Evolutionary conservation across 2,113 vertebrate species (phyloP).

Genomic region (Myrmecobius fasciatus): DNA sequence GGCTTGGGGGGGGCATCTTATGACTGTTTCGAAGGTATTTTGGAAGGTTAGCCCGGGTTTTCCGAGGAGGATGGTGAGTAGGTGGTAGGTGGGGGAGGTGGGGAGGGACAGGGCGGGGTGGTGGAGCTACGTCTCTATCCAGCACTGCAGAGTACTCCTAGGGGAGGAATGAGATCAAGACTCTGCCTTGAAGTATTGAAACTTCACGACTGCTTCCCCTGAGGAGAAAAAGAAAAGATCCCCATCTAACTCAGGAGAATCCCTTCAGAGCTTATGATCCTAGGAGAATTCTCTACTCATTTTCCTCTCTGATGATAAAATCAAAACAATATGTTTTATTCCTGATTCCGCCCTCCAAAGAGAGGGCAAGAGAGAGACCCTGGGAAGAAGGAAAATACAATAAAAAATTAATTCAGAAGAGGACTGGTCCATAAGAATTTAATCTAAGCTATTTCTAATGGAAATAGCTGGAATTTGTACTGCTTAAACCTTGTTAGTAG

Average conservation of each 20-base stretch:
- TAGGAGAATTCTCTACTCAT: background rate
- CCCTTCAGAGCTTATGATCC: constrained; percentile 8
- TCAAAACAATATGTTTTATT: background rate
- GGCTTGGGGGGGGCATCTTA: constrained; percentile 46
- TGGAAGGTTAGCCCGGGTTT: constrained; percentile 64
- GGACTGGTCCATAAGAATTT: background rate
- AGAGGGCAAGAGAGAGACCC: background rate
- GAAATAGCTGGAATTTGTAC: constrained; percentile 50
- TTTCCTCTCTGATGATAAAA: background rate
- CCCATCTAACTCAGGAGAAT: constrained; percentile 44
- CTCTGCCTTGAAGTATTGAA: constrained; percentile 69
- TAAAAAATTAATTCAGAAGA: background rate
- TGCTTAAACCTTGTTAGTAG: constrained; percentile 42
- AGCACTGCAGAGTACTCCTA: constrained; percentile 69
- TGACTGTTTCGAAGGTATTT: constrained; percentile 74
- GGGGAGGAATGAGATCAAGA: constrained; percentile 68
- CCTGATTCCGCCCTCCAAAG: background rate
- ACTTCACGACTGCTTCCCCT: constrained; percentile 71
- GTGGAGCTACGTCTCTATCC: background rate
- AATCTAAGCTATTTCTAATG: constrained; percentile 31
- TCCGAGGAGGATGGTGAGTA: constrained; percentile 58
- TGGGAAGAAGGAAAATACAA: background rate
- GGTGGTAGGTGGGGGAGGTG: constrained; percentile 71
- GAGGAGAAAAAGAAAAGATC: constrained; percentile 62
- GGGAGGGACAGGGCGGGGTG: background rate